Evolutionary conservation across 2,888 invertebrate genomes (phyloP).

Genomic region (Eristalis tenax): DNA sequence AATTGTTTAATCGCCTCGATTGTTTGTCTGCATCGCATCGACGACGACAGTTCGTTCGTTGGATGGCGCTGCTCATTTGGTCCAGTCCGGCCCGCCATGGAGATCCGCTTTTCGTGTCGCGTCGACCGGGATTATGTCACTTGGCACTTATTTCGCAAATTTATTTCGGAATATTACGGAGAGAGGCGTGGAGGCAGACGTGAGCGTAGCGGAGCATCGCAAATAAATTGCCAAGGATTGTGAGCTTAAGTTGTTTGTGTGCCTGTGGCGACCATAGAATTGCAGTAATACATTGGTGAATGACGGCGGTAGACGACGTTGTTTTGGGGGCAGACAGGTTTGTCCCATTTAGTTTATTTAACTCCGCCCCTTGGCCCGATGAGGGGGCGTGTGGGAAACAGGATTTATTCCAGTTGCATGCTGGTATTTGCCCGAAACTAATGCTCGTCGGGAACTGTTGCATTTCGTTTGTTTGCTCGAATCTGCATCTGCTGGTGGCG

Average conservation of each 20-base stretch:
- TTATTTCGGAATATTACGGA: slow-evolving; percentile 49
- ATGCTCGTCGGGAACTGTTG: slow-evolving; percentile 59
- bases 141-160: slow-evolving; percentile 53
- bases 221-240: slow-evolving; percentile 33
- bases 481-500: slow-evolving; percentile 12
- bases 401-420: slow-evolving; percentile 30
- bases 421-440: slow-evolving; percentile 50
- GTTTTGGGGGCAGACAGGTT: background rate
- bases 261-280: slow-evolving; percentile 13
- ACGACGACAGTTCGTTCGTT: background rate
- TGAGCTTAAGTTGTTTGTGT: slow-evolving; percentile 27
- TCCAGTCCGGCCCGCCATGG: slow-evolving; percentile 14
- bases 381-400: slow-evolving; percentile 8
- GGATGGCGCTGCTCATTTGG: slow-evolving; percentile 27
- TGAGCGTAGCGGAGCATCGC: background rate
- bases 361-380: background rate
- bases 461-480: slow-evolving; percentile 45
- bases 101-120: slow-evolving; percentile 27
- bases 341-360: slow-evolving; percentile 48
- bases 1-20: slow-evolving; percentile 68
- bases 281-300: slow-evolving; percentile 19
- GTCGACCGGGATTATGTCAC: slow-evolving; percentile 57
- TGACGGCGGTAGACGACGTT: background rate
- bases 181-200: background rate
- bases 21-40: slow-evolving; percentile 57